Conservation (phyloP, 2,888 invertebrate genomes). For the Diarsia rubi region DNA sequence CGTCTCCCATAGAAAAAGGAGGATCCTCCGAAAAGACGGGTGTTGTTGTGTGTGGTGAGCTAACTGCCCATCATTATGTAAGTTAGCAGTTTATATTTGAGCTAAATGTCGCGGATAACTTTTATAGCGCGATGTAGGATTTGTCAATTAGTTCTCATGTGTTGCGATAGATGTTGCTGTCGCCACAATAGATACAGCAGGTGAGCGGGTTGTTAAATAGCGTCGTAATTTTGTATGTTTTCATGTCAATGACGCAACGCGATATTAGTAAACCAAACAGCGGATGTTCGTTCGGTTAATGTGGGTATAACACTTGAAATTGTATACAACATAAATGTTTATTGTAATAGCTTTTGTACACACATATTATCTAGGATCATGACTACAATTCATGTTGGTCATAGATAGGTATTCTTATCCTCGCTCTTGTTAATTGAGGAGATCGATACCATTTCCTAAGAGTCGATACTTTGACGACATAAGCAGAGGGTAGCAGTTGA, state of each 20-base stretch:
- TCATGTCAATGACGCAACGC: slow-evolving; percentile 14
- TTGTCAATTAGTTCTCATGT: no score
- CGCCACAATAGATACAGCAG: no score
- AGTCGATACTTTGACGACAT: neutral
- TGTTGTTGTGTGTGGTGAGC: no score
- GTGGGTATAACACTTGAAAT: slow-evolving; percentile 28
- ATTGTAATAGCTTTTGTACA: slow-evolving; percentile 9
- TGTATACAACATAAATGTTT: slow-evolving; percentile 16
- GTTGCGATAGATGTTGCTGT: no score
- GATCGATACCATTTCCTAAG: neutral
- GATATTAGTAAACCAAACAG: slow-evolving; percentile 21
- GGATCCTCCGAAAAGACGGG: no score
- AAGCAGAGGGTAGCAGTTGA: neutral
- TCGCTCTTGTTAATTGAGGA: neutral
- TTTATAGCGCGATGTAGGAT: no score
- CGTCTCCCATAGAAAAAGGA: no score
- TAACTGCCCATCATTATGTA: no score
- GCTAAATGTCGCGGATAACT: no score
- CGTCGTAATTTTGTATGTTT: slow-evolving; percentile 5
- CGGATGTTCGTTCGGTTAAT: slow-evolving; percentile 25
- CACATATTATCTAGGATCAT: neutral
- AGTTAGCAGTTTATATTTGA: no score
- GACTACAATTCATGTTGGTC: neutral
- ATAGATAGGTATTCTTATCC: no score
- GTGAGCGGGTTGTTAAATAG: neutral